Conservation (phyloP, 2,888 invertebrate species). For the Platypus cylindrus region DNA sequence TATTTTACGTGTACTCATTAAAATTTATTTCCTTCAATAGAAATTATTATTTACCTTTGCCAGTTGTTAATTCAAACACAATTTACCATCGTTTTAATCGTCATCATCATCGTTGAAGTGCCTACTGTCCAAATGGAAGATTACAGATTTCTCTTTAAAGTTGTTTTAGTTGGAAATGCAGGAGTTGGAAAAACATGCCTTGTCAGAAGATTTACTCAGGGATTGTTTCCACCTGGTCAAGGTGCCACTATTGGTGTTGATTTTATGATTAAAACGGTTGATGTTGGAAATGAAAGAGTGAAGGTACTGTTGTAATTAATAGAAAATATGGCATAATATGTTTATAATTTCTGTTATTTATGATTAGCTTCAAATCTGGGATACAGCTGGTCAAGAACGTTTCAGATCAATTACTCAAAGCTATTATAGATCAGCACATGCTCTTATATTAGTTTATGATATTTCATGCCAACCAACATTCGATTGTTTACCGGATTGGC, state of each 20-base stretch:
- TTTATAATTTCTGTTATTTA: neutral
- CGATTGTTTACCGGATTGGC: slow-evolving; percentile 93
- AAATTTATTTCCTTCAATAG: no score
- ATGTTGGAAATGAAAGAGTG: slow-evolving; percentile 90
- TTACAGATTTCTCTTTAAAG: slow-evolving; percentile 98
- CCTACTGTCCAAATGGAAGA: slow-evolving; percentile 75
- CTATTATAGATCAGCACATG: slow-evolving; percentile 94
- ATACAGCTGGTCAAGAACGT: slow-evolving; percentile 93
- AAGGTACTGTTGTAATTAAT: no score
- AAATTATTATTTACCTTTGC: no score
- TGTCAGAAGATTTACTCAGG: slow-evolving; percentile 93
- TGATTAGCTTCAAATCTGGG: slow-evolving; percentile 91
- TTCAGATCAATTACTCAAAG: slow-evolving; percentile 97
- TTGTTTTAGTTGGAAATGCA: slow-evolving; percentile 94
- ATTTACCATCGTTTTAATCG: no score
- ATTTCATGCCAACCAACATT: slow-evolving; percentile 96
- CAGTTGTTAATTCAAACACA: no score
- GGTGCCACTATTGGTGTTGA: slow-evolving; percentile 98
- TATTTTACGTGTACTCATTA: no score
- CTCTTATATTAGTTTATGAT: slow-evolving; percentile 92
- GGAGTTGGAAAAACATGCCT: slow-evolving; percentile 98
- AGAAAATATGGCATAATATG: neutral
- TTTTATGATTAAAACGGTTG: slow-evolving; percentile 98
- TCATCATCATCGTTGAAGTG: no score
- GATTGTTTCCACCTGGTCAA: slow-evolving; percentile 94